Percentiles rank a stretch among this genome's conserved stretches.
These are phyloP conservation scores for Drosophila recens DNA, from an alignment of 2,888 invertebrate species.

Conservation along the genomic window DNA sequence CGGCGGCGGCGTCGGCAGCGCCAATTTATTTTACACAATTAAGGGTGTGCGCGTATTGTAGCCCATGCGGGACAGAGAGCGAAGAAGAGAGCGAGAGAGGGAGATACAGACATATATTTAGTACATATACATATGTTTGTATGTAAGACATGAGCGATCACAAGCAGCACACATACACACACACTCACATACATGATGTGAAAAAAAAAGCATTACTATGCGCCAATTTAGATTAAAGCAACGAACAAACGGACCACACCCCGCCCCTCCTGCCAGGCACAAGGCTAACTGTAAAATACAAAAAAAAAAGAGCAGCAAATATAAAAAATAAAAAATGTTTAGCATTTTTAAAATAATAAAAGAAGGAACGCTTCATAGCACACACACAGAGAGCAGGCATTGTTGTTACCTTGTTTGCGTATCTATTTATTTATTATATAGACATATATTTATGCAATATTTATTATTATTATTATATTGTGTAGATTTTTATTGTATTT, in stretches of 20 bases:
- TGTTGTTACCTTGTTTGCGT: constrained; percentile 56
- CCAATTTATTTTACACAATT: constrained; percentile 82
- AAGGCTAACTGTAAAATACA: constrained; percentile 48
- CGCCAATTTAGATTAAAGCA: constrained; percentile 82
- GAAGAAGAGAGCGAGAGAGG: constrained; percentile 3
- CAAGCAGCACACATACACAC: constrained; percentile 28
- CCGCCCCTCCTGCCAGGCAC: constrained; percentile 47
- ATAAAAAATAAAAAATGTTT: constrained; percentile 33
- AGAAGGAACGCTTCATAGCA: constrained; percentile 43
- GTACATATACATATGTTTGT: constrained; percentile 39
- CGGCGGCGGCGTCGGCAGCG: constrained; percentile 51
- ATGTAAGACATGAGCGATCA: constrained; percentile 70
- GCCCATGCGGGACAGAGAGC: constrained; percentile 21
- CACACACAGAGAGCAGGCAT: constrained; percentile 52
- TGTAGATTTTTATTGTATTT: constrained; percentile 38
- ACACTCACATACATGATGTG: constrained; percentile 46
- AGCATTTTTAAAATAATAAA: constrained; percentile 57
- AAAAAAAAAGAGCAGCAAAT: constrained; percentile 5
- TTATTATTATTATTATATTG: constrained; percentile 59
- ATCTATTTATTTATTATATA: constrained; percentile 40
- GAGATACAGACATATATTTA: constrained; percentile 31
- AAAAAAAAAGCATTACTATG: constrained; percentile 70
- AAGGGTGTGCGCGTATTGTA: constrained; percentile 72
- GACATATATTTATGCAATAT: constrained; percentile 54
- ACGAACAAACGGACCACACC: constrained; percentile 61